Base-by-base conservation (phyloP, 2,797 vertebrate species). In the Sebastes oblongus region DNA sequence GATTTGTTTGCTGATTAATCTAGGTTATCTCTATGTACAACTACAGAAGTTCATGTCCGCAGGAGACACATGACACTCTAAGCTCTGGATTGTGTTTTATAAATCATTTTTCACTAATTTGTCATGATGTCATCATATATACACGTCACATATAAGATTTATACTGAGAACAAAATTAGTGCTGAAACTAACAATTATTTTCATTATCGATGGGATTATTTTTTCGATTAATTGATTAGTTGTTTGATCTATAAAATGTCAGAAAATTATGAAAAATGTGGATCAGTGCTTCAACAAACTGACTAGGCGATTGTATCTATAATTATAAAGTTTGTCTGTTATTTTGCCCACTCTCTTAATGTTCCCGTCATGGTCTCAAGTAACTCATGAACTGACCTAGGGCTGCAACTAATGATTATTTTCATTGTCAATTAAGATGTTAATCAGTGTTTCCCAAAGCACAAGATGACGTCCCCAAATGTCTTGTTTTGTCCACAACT, bases 1-100 rank as follows among this genome's bases (percentile, higher is more conserved):
- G 55, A 68, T 84, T 72, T 89, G 76, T 88, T 86, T 81, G 59
- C 64, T 32, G 56, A 72, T 12, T 14, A 60, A 84, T 85, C 39
- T 89, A 84, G 71, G 83, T 91, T 87, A 88, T 83, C 54, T 32
- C 71, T 78, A 25, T 76, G 54, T 60, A 22, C 65, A 42, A 69
- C 56, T 42, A 52, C 54, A 66, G 60, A 60, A 55, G 42, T 46
- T 80, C 30, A 71, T 61, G 4, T 78, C 69, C 10, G 2, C 32
- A 68, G 0, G 16, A 30, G 39, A 61, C 36, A 36, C 62, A 42
- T 71, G 42, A 1, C 68, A 72, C 54, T 68, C 8, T 50, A 14
- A 62, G 8, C 36, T 39, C 2, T 29, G 11, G 12, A 9, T 46
- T 62, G 5, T 6, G 16, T 54, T 24, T 52, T 42, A 66, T n/a